These are phyloP conservation scores for Smittia sp. DNA, from an alignment of 2,888 invertebrate genomes.

Conservation along the genomic window DNA sequence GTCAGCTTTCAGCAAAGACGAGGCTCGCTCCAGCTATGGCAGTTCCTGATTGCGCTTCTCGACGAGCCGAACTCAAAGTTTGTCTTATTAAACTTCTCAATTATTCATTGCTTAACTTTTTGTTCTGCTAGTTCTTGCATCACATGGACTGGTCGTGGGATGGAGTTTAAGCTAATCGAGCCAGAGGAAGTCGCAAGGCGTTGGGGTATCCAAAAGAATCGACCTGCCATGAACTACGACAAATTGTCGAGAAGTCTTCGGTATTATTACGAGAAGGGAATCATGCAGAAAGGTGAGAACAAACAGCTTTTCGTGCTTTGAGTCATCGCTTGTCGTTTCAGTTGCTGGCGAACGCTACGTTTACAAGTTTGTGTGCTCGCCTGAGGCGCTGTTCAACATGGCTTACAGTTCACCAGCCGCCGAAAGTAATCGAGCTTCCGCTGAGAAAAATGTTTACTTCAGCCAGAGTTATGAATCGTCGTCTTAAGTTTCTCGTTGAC, in stretches of 20 bases:
- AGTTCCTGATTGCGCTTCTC: constrained; percentile 82
- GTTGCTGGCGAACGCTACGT: constrained; percentile 87
- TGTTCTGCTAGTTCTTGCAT: constrained; percentile 72
- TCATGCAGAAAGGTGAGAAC: constrained; percentile 93
- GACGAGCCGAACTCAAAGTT: constrained; percentile 62
- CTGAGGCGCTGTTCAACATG: constrained; percentile 85
- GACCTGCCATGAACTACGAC: constrained; percentile 97
- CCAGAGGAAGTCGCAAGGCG: constrained; percentile 94
- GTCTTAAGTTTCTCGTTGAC: constrained; percentile 3
- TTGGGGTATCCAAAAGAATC: constrained; percentile 95
- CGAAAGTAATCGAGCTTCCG: constrained; percentile 5
- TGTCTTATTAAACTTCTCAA: constrained; percentile 9
- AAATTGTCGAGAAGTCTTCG: constrained; percentile 88
- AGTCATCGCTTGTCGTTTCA: constrained; percentile 44
- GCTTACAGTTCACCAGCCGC: constrained; percentile 54
- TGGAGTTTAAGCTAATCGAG: constrained; percentile 94
- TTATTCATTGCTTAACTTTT: neutral
- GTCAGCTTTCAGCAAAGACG: constrained; percentile 58
- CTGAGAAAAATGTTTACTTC: constrained; percentile 19
- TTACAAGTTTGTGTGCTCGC: constrained; percentile 95
- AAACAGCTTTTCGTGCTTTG: neutral
- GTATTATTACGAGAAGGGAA: constrained; percentile 98
- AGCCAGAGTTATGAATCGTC: neutral
- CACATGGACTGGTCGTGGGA: constrained; percentile 91
- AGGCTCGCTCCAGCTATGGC: constrained; percentile 90